Evolutionary conservation across 2,113 vertebrate species (phyloP).

Genomic region (Ciconia stormi): DNA sequence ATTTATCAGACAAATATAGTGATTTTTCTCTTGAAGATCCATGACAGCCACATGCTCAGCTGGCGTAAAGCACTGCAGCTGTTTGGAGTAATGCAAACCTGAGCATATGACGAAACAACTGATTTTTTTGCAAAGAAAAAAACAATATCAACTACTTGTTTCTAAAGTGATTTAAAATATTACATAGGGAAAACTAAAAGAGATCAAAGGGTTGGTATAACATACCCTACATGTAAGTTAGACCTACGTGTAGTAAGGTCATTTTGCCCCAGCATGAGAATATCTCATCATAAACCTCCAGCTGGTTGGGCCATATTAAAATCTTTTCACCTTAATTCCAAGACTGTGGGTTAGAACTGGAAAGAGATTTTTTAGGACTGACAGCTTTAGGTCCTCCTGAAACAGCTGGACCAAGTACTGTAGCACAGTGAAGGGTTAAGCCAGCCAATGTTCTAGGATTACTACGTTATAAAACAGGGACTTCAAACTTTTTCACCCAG

Average conservation of each 20-base stretch:
- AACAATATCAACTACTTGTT: background rate
- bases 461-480: background rate
- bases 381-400: background rate
- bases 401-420: background rate
- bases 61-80: background rate
- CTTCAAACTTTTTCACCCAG: background rate
- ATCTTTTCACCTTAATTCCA: background rate
- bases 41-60: background rate
- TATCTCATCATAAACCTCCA: background rate
- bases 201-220: background rate
- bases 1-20: background rate
- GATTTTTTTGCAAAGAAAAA: background rate
- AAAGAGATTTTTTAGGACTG: background rate
- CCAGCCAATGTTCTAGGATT: background rate
- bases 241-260: background rate
- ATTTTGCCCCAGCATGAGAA: background rate
- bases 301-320: background rate
- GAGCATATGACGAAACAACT: background rate
- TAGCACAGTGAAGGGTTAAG: background rate
- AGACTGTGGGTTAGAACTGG: background rate
- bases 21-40: background rate
- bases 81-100: background rate
- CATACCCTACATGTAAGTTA: background rate
- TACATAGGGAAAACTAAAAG: background rate
- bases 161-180: background rate